These are phyloP conservation scores for Galleria mellonella DNA, from an alignment of 1,140 invertebrate species.

Conservation along the genomic window DNA sequence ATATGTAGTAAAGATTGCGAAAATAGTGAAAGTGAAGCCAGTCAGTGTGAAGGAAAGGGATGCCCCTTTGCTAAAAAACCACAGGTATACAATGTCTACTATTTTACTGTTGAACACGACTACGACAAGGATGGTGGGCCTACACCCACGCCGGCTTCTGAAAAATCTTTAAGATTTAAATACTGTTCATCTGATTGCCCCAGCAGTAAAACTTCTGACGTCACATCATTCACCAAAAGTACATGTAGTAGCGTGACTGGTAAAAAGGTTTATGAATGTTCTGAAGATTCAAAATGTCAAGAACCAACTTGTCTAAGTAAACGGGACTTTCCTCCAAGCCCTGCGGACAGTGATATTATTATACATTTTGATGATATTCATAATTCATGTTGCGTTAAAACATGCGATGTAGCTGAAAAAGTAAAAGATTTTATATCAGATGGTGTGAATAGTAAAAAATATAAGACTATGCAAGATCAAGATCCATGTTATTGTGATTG, in stretches of 20 bases:
- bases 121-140: slow-evolving; percentile 22
- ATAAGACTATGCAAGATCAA: slow-evolving; percentile 18
- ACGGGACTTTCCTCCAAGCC: slow-evolving; percentile 28
- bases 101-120: slow-evolving; percentile 55
- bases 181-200: slow-evolving; percentile 51
- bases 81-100: slow-evolving; percentile 51
- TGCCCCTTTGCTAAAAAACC: slow-evolving; percentile 34
- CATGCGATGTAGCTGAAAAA: slow-evolving; percentile 47
- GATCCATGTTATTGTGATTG: slow-evolving; percentile 59
- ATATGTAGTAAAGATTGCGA: slow-evolving; percentile 41
- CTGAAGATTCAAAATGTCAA: slow-evolving; percentile 18
- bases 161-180: slow-evolving; percentile 31
- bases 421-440: slow-evolving; percentile 58
- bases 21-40: slow-evolving; percentile 26
- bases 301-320: slow-evolving; percentile 27
- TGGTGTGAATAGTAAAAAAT: slow-evolving; percentile 25
- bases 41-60: slow-evolving; percentile 30
- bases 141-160: slow-evolving; percentile 13
- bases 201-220: slow-evolving; percentile 31
- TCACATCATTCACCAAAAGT: slow-evolving; percentile 42
- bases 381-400: slow-evolving; percentile 51
- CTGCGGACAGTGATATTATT: slow-evolving; percentile 50
- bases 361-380: slow-evolving; percentile 46
- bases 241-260: slow-evolving; percentile 15
- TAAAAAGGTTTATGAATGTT: slow-evolving; percentile 4